Base-by-base conservation (phyloP, 2,888 invertebrate genomes). In the Plemyria rubiginata region DNA sequence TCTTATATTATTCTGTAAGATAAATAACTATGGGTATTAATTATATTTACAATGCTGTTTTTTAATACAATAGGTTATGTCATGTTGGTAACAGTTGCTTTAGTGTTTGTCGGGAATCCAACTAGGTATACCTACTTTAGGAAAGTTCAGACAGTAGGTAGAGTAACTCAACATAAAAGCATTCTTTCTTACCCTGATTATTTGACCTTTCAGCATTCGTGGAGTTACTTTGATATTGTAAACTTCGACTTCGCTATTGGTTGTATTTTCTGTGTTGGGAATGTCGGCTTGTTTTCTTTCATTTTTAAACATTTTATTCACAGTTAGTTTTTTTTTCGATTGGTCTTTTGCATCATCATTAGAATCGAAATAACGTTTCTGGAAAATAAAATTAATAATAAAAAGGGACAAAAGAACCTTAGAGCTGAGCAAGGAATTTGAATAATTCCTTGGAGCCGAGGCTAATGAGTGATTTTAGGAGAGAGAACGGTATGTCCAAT, bases 181-280 rank as follows among this genome's bases (percentile, higher is more conserved):
- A 3, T 13, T 43, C 7, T 16, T 28, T 45, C 71, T 72, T 78
- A 90, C 90, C 76, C 82, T 85, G 51, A 75, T 76, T 70, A 78
- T 79, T 38, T 82, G 80, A 48, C 67, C 68, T 66, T 81, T 84
- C 36, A 84, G 28, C 52, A 83, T 61, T n/a, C 71, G 73, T 22
- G 84, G 80, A 12, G 84, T 87, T 13, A 87, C 78, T 75, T 85
- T 88, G 22, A 92, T 79, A 62, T 86, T 88, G 66, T 77, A 90
- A 13, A 89, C 85, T 79, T 90, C 76, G 3, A 89, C 79, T 66
- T 86, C 70, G 52, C 73, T 58, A 40, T 58, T 51, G 56, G 46
- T 41, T 22, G 50, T 60, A 43, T 51, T 57, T 12, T 43, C 43
- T 36, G 56, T 22, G 6, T 52, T 46, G 29, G 51, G 60, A 45